phyloP scores from a whole-genome alignment of 2,797 vertebrate species.

The Paedocypris micromegethes region DNA sequence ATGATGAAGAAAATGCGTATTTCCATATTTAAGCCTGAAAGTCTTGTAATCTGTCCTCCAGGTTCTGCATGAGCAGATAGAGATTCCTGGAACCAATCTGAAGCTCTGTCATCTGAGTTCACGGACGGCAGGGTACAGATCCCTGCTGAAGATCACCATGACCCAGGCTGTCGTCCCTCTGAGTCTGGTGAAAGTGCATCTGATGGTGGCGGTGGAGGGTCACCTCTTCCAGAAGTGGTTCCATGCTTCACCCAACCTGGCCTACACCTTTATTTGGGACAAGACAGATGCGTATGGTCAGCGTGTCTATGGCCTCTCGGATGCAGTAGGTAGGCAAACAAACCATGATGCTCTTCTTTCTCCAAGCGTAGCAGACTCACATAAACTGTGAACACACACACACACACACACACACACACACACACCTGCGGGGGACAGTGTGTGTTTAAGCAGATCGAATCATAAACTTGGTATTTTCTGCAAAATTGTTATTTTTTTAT shows the following conservation, averaged over 20 bases:
- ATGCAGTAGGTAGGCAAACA: slow-evolving; percentile 83
- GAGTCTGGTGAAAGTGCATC: slow-evolving; percentile 92
- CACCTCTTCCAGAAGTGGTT: slow-evolving; percentile 98
- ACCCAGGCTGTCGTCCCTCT: slow-evolving; percentile 90
- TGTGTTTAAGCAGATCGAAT: slow-evolving; percentile 25
- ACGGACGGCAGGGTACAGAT: slow-evolving; percentile 87
- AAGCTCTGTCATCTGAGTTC: slow-evolving; percentile 96
- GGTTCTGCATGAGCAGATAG: slow-evolving; percentile 97
- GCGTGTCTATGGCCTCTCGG: slow-evolving; percentile 89
- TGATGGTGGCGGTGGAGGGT: slow-evolving; percentile 97
- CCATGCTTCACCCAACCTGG: slow-evolving; percentile 92
- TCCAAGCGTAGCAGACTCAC: not conserved
- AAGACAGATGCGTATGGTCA: slow-evolving; percentile 96
- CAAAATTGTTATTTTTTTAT: no score
- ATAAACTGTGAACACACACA: not conserved
- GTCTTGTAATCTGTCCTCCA: slow-evolving; percentile 52
- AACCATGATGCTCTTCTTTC: not conserved
- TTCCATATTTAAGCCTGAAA: slow-evolving; percentile 1
- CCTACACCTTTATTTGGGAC: slow-evolving; percentile 97
- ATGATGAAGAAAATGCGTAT: not conserved
- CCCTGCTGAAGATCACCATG: slow-evolving; percentile 95
- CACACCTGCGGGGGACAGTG: not conserved
- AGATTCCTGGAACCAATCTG: slow-evolving; percentile 84
- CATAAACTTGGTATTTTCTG: not conserved
- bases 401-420: not conserved